phyloP scores from a whole-genome alignment of 2,113 vertebrate genomes.

The Manacus vitellinus region DNA sequence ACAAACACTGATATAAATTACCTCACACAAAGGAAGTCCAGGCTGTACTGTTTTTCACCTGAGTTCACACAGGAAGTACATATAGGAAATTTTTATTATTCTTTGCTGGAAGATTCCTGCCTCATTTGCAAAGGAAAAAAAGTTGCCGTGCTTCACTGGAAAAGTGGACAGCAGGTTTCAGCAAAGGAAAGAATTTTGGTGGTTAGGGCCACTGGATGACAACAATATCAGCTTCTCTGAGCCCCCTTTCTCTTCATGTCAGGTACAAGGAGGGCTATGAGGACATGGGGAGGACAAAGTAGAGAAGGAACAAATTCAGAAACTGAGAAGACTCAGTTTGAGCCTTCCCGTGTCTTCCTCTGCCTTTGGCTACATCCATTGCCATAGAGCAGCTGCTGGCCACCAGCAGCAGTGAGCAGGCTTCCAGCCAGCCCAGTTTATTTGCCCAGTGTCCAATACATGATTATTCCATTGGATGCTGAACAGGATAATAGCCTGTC shows the following conservation, averaged over 20 bases:
- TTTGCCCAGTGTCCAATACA: not conserved
- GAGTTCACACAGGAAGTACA: not conserved
- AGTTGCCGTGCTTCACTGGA: not conserved
- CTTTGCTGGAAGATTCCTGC: not conserved
- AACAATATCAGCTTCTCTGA: not conserved
- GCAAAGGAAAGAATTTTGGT: not conserved
- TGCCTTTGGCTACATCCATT: not conserved
- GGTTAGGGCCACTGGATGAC: not conserved
- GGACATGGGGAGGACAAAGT: not conserved
- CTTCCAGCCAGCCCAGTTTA: not conserved
- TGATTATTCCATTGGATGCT: not conserved
- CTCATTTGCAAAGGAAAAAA: not conserved
- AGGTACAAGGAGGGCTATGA: not conserved
- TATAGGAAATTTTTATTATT: not conserved
- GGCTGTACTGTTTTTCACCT: not conserved
- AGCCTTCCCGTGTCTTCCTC: not conserved
- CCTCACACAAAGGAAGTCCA: not conserved
- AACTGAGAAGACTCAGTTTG: not conserved
- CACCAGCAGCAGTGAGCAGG: not conserved
- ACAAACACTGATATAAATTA: not conserved
- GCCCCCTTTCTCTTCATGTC: not conserved
- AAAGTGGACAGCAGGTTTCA: not conserved
- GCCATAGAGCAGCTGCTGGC: not conserved
- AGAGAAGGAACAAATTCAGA: not conserved
- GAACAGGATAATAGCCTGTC: not conserved